Conservation (phyloP, 2,797 vertebrate genomes). For the Phalanger gymnotis region DNA sequence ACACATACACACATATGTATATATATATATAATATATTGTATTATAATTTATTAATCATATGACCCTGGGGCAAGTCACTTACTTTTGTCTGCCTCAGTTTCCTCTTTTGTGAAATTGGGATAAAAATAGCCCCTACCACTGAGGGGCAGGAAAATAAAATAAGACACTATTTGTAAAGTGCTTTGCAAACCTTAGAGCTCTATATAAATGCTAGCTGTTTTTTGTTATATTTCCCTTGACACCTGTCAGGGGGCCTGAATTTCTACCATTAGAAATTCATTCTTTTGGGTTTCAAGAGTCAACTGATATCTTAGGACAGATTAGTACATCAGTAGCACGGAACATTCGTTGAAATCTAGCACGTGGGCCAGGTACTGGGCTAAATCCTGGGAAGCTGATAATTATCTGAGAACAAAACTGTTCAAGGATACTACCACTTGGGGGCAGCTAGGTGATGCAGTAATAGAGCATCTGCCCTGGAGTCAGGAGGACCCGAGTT, state of each 20-base stretch:
- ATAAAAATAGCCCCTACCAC: neutral
- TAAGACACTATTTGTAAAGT: neutral
- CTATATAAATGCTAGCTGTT: neutral
- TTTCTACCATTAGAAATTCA: neutral
- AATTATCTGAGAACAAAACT: neutral
- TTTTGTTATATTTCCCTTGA: neutral
- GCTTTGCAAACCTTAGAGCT: neutral
- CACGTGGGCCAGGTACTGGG: neutral
- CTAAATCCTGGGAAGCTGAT: neutral
- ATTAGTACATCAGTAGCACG: neutral
- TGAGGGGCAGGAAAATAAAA: neutral
- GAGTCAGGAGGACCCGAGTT: too few relatives aligned
- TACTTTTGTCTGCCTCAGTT: neutral
- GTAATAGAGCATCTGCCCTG: too few relatives aligned
- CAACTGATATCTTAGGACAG: neutral
- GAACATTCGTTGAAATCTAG: neutral
- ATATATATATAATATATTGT: too few relatives aligned
- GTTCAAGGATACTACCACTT: too few relatives aligned
- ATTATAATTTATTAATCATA: too few relatives aligned
- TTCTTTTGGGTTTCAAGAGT: neutral
- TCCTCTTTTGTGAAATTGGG: neutral
- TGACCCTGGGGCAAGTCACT: neutral
- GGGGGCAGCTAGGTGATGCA: too few relatives aligned
- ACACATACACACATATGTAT: too few relatives aligned
- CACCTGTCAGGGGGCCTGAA: neutral